Evolutionary conservation across 2,113 vertebrate species (phyloP), one percentile per base, ranked within the genome.

Genomic region (Solea senegalensis): DNA sequence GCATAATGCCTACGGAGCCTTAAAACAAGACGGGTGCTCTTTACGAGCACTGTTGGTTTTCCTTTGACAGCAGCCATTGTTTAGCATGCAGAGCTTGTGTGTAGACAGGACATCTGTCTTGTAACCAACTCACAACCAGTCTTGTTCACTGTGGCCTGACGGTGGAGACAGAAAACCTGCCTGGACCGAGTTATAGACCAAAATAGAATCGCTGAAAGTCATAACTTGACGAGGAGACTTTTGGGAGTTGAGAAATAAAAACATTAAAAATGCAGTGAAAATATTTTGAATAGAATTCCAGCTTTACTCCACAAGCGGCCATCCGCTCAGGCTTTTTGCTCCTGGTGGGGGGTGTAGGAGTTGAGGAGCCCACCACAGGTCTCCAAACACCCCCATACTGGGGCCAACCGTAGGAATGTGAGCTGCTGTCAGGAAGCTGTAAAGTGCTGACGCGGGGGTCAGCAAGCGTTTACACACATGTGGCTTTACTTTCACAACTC

Each of bases 401-500:
- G 62, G 77, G 67, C 78, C 67, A 73, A 81, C 91, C 88, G 14
- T 89, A 91, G 88, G 92, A 93, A 92, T 92, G 91, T 48, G 65
- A 88, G 80, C 86, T 69, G 80, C 86, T 78, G 86, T 90, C 86
- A 85, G 86, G 86, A 90, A 91, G 81, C 88, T 69, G 86, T 89
- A 91, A 94, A 93, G 83, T 90, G 90, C 89, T 92, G 92, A 92
- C 56, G 90, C 73, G 41, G 83, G 86, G 90, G 87, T 93, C 90
- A 90, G 72, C 69, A 66, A 85, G 79, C 81, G 48, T 91, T 91
- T 92, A 86, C 88, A 84, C 90, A 91, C 90, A 92, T 91, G 87
- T 90, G 90, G 84, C 88, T 89, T 90, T 86, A 88, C 87, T 89
- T 91, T 89, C 81, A 91, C 82, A 88, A 84, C 75, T 81, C 67